Evolutionary conservation across 2,797 vertebrate genomes (phyloP), one percentile per base, ranked within the genome.

Genomic region (Rhinoraja longicauda): DNA sequence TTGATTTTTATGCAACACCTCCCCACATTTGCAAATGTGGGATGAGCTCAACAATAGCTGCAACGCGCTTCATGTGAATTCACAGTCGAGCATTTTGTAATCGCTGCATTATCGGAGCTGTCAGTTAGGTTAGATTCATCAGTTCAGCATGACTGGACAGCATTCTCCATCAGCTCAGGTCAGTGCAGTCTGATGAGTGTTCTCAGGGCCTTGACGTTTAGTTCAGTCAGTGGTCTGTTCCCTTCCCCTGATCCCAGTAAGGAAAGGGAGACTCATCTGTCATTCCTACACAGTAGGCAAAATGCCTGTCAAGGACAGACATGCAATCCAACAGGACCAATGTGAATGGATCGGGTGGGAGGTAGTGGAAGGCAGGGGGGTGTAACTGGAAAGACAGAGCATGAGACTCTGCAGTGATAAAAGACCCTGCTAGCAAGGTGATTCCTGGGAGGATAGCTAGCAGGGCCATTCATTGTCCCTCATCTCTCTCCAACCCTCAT

Each of bases 91-190:
- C 36, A 67, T 67, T 88, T 88, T 64, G 59, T 84, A 36, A 36
- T 59, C 88, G 67, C 36, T 91, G 67, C 64, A 91, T 24, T 29
- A 72, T 36, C 67, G 39, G 59, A 90, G 62, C 86, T 70, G 64
- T 90, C n/a, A 19, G 26, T 70, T 26, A 57, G 29, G 88, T 36
- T 19, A 90, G 32, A 29, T 53, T n/a, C 36, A 92, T 92, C 67
- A 73, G 70, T 92, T 92, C 90, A 92, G n/a, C 84, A 67, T 64
- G n/a, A 92, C 15, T 17, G 6, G 72, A 29, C 90, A 75, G 70
- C 72, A 70, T 92, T 73, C 10, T 73, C 21, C 13, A 70, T 64
- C 57, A 17, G 57, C 26, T n/a, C 24, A 15, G 57, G n/a, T 24
- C 82, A 86, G 10, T n/a, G 45, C 12, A n/a, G 59, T 59, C 15